phyloP scores from a whole-genome alignment of 2,888 invertebrate species.

The Urechis unicinctus region DNA sequence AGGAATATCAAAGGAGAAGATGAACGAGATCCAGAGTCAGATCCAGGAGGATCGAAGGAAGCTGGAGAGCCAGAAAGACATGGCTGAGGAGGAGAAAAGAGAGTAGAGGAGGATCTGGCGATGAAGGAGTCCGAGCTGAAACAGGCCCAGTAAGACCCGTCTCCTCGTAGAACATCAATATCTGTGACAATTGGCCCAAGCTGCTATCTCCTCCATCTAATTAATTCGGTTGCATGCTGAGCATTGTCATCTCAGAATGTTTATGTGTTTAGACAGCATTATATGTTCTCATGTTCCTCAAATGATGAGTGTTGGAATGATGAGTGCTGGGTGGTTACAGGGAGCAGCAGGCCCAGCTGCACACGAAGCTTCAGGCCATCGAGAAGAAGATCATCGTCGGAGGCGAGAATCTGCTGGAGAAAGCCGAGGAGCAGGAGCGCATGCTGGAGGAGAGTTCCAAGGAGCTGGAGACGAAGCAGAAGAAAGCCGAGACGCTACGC shows the following conservation, averaged over 20 bases:
- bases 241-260: no score
- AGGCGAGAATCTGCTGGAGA: slow-evolving; percentile 94
- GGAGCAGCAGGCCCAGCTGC: slow-evolving; percentile 72
- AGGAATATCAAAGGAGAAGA: slow-evolving; percentile 50
- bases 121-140: slow-evolving; percentile 69
- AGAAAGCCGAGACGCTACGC: slow-evolving; percentile 73
- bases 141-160: slow-evolving; percentile 55
- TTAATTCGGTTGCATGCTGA: no score
- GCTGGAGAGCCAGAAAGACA: slow-evolving; percentile 52
- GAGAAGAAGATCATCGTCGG: slow-evolving; percentile 96
- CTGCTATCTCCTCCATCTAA: no score
- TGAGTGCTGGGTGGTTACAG: no score
- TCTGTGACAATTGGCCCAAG: no score
- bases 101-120: slow-evolving; percentile 59
- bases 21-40: slow-evolving; percentile 51
- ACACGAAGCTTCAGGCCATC: slow-evolving; percentile 74
- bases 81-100: slow-evolving; percentile 62
- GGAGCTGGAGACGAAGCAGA: slow-evolving; percentile 56
- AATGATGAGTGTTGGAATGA: no score
- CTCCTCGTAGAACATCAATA: not conserved
- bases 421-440: slow-evolving; percentile 86
- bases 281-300: no score
- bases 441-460: slow-evolving; percentile 77
- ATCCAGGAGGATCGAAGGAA: slow-evolving; percentile 52
- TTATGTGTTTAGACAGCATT: no score